Percentiles rank a stretch among this genome's conserved stretches.
phyloP scores from a whole-genome alignment of 2,113 vertebrate genomes.

The Cebus imitator region DNA sequence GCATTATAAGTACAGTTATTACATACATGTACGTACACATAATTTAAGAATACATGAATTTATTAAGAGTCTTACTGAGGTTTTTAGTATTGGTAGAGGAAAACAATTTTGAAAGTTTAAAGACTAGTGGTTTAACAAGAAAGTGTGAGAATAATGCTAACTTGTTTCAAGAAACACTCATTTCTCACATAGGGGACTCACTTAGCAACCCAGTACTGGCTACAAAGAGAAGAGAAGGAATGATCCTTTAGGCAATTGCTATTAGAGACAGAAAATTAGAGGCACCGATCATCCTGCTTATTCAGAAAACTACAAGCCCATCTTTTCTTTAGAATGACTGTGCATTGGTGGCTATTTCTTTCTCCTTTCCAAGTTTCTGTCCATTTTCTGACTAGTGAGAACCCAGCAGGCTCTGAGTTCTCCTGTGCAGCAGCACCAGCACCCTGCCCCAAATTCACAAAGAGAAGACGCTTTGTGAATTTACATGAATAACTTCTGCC shows the following conservation, averaged over 20 bases:
- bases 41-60: background rate
- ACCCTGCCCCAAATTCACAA: no score
- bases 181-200: background rate
- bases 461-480: background rate
- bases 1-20: background rate
- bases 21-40: background rate
- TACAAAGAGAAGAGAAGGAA: background rate
- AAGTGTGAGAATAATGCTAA: background rate
- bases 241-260: background rate
- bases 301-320: background rate
- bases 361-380: background rate
- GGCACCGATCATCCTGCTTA: background rate
- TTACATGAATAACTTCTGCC: background rate
- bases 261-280: background rate
- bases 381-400: background rate
- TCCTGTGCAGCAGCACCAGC: background rate
- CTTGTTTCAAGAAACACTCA: background rate
- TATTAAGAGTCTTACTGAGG: background rate
- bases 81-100: background rate
- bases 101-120: background rate
- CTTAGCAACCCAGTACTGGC: background rate
- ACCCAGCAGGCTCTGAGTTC: background rate
- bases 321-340: background rate
- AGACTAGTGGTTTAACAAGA: background rate
- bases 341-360: background rate